A percentile compares a stretch with the other conserved stretches of the same genome.
These are phyloP conservation scores for Ditula angustiorana DNA, from an alignment of 2,888 invertebrate species.

Conservation along the genomic window DNA sequence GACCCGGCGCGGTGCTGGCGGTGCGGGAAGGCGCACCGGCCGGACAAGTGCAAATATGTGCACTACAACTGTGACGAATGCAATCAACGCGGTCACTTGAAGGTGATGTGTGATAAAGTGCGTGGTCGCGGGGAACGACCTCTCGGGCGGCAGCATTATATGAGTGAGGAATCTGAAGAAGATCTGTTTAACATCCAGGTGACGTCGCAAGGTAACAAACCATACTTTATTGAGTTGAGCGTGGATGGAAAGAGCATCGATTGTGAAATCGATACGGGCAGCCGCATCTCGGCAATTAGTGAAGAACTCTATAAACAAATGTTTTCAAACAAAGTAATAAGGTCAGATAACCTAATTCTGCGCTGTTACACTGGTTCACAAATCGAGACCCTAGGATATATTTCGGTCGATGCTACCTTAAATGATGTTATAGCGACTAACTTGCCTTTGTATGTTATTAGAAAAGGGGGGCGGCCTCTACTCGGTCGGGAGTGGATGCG, in stretches of 20 bases:
- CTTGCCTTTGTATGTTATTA: constrained; percentile 34
- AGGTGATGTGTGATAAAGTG: neutral
- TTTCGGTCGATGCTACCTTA: constrained; percentile 25
- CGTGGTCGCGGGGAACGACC: neutral
- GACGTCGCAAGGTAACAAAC: neutral
- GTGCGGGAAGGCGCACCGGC: too few relatives aligned
- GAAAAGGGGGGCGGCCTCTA: too few relatives aligned
- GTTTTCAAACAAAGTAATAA: neutral
- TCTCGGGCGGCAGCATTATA: neutral
- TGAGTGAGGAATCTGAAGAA: neutral
- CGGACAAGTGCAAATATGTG: neutral
- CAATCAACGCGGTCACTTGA: neutral
- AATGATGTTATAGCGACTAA: neutral
- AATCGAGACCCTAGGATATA: constrained; percentile 34
- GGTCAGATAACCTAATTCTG: constrained; percentile 12
- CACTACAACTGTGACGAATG: neutral
- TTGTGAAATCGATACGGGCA: neutral
- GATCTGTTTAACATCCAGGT: neutral
- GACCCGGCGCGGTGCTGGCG: constrained; percentile 1
- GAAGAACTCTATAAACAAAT: neutral
- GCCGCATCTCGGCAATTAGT: too few relatives aligned
- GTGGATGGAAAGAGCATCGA: neutral
- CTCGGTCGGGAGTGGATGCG: too few relatives aligned
- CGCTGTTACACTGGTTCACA: constrained; percentile 32
- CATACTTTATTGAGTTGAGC: neutral